Evolutionary conservation across 2,797 vertebrate genomes (phyloP).

Genomic region (Sphenopsis melanotis): DNA sequence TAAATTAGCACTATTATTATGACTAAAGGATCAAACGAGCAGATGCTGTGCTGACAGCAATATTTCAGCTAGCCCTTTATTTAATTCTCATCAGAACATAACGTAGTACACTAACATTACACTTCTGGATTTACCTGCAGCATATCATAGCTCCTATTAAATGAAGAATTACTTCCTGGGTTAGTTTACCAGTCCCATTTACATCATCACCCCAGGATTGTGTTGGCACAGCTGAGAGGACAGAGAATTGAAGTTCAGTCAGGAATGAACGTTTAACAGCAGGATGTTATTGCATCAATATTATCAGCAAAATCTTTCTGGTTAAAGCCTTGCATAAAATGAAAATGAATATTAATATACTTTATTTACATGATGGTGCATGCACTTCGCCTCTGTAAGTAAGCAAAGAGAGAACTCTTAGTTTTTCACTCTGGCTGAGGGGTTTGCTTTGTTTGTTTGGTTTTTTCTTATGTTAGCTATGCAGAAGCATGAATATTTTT

Average conservation of each 20-base stretch:
- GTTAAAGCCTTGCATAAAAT: background rate
- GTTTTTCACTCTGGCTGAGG: background rate
- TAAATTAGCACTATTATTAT: conserved; percentile 47
- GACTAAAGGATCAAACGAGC: conserved; percentile 53
- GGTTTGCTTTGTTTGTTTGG: background rate
- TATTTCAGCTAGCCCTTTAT: conserved; percentile 64
- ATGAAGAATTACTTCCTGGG: background rate
- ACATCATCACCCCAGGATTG: background rate
- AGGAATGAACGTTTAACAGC: background rate
- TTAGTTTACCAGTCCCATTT: background rate
- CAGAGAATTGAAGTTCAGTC: background rate
- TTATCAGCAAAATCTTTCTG: background rate
- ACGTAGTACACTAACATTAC: background rate
- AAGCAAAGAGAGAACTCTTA: background rate
- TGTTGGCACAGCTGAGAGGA: background rate
- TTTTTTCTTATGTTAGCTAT: background rate
- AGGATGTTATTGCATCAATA: background rate
- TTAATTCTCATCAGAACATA: conserved; percentile 25
- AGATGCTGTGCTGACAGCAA: conserved; percentile 58
- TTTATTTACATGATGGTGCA: background rate
- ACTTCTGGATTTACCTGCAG: background rate
- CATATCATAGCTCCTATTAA: background rate
- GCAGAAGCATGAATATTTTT: background rate
- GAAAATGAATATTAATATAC: background rate
- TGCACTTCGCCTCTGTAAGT: background rate